phyloP scores from a whole-genome alignment of 2,113 vertebrate genomes.

The Genyomyrus donnyi region DNA sequence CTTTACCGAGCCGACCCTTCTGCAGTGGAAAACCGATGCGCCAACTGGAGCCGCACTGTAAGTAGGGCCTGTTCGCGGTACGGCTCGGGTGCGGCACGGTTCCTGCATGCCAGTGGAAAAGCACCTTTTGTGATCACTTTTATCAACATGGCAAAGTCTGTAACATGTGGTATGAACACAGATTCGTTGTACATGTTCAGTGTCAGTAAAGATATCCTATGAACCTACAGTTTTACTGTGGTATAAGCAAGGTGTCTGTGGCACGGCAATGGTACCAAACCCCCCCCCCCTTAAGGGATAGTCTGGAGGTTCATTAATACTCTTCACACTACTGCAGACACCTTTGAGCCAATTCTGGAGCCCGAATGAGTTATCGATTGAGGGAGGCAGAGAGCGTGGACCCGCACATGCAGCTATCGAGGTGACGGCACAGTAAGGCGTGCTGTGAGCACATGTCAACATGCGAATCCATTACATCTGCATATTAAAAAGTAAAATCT shows the following conservation, averaged over 20 bases:
- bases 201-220: not conserved
- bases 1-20: too few species aligned
- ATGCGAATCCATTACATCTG: not conserved
- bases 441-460: not conserved
- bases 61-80: too few species aligned
- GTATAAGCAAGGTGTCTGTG: not conserved
- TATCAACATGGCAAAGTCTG: not conserved
- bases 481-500: not conserved
- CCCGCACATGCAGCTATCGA: slow-evolving; percentile 18
- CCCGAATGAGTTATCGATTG: slow-evolving; percentile 45
- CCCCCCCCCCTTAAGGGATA: not conserved
- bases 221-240: not conserved
- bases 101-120: too few species aligned
- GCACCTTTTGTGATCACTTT: not conserved
- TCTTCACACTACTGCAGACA: slow-evolving; percentile 37
- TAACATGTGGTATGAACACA: not conserved
- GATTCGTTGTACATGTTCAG: not conserved
- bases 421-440: not conserved
- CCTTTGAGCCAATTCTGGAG: slow-evolving; percentile 30
- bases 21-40: too few species aligned
- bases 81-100: too few species aligned
- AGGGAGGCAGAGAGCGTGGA: slow-evolving; percentile 23
- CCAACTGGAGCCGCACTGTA: too few species aligned
- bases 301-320: slow-evolving; percentile 31
- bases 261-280: not conserved